phyloP scores from a whole-genome alignment of 2,888 invertebrate species.

The Phyllotreta cruciferae region DNA sequence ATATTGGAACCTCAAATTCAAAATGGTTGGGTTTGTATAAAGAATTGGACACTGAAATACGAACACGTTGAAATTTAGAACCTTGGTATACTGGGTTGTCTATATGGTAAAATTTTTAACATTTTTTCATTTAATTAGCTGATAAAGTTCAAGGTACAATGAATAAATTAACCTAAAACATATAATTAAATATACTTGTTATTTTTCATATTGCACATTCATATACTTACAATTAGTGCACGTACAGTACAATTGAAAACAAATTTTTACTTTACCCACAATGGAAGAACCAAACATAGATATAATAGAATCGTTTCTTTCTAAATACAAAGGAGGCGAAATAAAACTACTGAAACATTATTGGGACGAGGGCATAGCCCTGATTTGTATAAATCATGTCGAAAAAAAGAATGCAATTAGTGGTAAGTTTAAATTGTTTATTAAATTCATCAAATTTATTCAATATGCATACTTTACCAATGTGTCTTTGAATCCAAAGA shows the following conservation, averaged over 20 bases:
- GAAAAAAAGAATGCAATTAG: slow-evolving; percentile 53
- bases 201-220: too few relatives aligned
- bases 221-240: too few relatives aligned
- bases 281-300: slow-evolving; percentile 7
- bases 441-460: slow-evolving; percentile 6
- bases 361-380: slow-evolving; percentile 50
- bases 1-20: too few relatives aligned
- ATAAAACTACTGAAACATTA: slow-evolving; percentile 45
- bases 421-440: slow-evolving; percentile 49
- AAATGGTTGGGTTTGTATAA: too few relatives aligned
- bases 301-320: slow-evolving; percentile 43
- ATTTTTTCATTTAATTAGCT: too few relatives aligned
- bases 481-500: neutral
- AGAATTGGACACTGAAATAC: too few relatives aligned
- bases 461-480: neutral
- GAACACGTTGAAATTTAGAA: too few relatives aligned
- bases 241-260: too few relatives aligned
- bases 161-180: too few relatives aligned
- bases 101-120: too few relatives aligned
- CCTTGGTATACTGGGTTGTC: too few relatives aligned
- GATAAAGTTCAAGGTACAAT: neutral
- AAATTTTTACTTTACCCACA: neutral
- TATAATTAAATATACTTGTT: too few relatives aligned
- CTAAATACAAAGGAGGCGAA: slow-evolving; percentile 46
- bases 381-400: slow-evolving; percentile 49